These are phyloP conservation scores for Hypsopygia costalis DNA, from an alignment of 2,888 invertebrate species.

Conservation along the genomic window DNA sequence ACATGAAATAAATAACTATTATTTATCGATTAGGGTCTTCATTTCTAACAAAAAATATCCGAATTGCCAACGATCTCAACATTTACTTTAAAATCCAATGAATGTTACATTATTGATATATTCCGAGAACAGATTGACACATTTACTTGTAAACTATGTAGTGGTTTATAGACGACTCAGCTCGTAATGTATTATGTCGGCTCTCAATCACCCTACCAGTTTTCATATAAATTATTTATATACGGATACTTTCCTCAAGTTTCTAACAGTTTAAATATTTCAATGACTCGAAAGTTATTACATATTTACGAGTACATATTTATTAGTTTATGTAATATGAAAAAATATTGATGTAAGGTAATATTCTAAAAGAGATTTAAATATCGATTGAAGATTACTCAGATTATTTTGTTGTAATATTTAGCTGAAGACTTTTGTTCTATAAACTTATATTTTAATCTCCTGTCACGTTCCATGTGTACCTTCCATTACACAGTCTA, in stretches of 20 bases:
- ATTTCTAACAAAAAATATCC: too few relatives aligned
- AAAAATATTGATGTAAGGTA: too few relatives aligned
- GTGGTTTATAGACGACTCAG: constrained; percentile 4
- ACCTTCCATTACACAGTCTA: constrained; percentile 5
- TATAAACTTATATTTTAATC: constrained; percentile 18
- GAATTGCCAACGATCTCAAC: too few relatives aligned
- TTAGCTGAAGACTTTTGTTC: constrained; percentile 19
- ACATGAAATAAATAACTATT: too few relatives aligned
- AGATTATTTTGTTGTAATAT: constrained; percentile 27
- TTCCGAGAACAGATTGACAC: not conserved
- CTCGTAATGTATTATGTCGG: not conserved
- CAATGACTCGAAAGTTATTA: constrained; percentile 10
- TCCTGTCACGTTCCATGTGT: constrained; percentile 6
- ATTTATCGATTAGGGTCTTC: too few relatives aligned
- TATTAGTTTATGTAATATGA: too few relatives aligned
- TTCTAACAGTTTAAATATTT: constrained; percentile 4
- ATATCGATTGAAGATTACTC: too few relatives aligned
- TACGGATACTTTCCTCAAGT: not conserved
- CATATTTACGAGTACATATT: constrained; percentile 19
- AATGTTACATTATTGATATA: not conserved
- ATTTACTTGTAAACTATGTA: not conserved
- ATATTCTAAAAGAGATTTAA: too few relatives aligned
- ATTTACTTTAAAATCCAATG: too few relatives aligned
- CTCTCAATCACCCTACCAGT: not conserved
- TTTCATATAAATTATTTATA: constrained; percentile 3